These are phyloP conservation scores for Ametastegia equiseti DNA, from an alignment of 2,888 invertebrate species.

Conservation along the genomic window DNA sequence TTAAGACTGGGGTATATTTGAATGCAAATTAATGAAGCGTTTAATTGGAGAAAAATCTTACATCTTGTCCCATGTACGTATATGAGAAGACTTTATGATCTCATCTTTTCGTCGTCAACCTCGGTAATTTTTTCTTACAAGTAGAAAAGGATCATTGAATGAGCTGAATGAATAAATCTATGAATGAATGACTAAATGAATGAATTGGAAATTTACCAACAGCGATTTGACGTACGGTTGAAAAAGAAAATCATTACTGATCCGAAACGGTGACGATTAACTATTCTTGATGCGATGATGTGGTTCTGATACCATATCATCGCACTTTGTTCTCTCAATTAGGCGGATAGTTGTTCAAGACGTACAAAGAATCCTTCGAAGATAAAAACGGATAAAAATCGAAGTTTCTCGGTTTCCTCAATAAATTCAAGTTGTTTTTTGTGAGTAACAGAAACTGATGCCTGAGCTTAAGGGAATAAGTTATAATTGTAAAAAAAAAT, in stretches of 20 bases:
- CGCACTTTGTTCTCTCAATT: too few relatives aligned
- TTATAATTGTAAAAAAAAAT: background rate
- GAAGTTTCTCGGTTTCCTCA: too few relatives aligned
- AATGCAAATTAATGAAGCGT: constrained; percentile 1
- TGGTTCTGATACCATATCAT: too few relatives aligned
- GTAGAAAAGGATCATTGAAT: background rate
- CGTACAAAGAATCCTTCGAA: too few relatives aligned
- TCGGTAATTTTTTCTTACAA: background rate
- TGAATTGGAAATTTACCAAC: background rate
- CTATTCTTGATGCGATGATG: too few relatives aligned
- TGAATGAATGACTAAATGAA: background rate
- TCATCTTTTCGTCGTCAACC: background rate
- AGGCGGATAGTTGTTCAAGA: too few relatives aligned
- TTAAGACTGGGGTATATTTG: background rate
- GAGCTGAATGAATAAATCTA: too few relatives aligned
- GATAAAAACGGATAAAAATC: too few relatives aligned
- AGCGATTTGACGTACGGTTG: background rate
- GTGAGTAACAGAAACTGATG: too few relatives aligned
- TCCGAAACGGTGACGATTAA: too few relatives aligned
- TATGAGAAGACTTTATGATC: background rate
- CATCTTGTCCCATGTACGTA: background rate
- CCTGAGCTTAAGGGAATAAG: too few relatives aligned
- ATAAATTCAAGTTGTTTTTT: too few relatives aligned
- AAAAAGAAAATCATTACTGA: background rate
- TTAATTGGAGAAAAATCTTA: background rate